Conservation (phyloP, 1,140 invertebrate species). For the Caenorhabditis inopinata region DNA sequence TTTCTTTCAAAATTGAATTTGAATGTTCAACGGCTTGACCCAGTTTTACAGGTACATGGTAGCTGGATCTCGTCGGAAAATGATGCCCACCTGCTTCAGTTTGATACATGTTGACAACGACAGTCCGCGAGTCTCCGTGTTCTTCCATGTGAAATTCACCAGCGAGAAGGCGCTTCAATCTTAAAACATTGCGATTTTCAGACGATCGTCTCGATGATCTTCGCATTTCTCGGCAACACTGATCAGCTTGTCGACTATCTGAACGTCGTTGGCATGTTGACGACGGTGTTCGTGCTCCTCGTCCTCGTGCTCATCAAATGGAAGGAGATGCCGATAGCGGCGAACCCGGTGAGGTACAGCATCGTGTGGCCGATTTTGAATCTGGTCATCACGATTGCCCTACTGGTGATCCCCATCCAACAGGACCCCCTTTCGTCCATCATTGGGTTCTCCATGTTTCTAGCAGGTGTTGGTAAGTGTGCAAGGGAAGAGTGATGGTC, state of each 20-base stretch:
- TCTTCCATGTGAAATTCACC: slow-evolving; percentile 36
- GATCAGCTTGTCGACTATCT: slow-evolving; percentile 36
- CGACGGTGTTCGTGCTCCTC: slow-evolving; percentile 1
- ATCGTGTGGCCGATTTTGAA: slow-evolving; percentile 43
- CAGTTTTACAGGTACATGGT: slow-evolving; percentile 32
- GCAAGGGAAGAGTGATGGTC: too few relatives aligned
- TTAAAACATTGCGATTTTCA: neutral
- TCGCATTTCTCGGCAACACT: slow-evolving; percentile 35
- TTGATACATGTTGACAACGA: slow-evolving; percentile 42
- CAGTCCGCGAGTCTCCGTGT: slow-evolving; percentile 39
- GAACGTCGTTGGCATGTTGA: slow-evolving; percentile 2
- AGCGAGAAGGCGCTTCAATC: too few relatives aligned
- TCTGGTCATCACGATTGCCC: slow-evolving; percentile 31
- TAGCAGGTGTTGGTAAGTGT: slow-evolving; percentile 25
- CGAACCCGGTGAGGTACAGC: slow-evolving; percentile 25
- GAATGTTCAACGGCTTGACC: neutral
- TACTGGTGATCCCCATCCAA: slow-evolving; percentile 39
- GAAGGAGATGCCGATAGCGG: slow-evolving; percentile 32
- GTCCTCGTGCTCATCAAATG: slow-evolving; percentile 35
- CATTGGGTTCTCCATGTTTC: slow-evolving; percentile 20
- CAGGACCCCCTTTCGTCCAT: slow-evolving; percentile 30
- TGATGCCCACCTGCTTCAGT: slow-evolving; percentile 38
- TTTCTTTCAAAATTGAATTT: too few relatives aligned
- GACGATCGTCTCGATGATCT: slow-evolving; percentile 8
- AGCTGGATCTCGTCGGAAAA: slow-evolving; percentile 18